A percentile compares a stretch with the other conserved stretches of the same genome.
Evolutionary conservation across 2,888 invertebrate species (phyloP).

Genomic region (Caradrina clavipalpis): DNA sequence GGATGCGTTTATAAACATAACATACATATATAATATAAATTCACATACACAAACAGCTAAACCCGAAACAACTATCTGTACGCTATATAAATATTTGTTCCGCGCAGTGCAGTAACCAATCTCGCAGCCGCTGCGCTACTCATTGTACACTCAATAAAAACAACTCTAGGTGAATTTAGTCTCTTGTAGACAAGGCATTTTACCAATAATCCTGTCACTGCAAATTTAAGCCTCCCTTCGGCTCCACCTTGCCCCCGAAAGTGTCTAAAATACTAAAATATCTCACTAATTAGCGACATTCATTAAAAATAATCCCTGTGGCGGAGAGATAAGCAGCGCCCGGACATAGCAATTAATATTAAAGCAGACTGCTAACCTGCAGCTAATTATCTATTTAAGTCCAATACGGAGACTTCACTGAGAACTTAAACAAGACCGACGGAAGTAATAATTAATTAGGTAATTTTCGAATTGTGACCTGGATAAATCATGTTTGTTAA

Average conservation of each 20-base stretch:
- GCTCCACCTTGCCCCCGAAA: neutral
- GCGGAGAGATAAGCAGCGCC: slow-evolving; percentile 16
- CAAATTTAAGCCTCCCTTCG: neutral
- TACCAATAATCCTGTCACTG: neutral
- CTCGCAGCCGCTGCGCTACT: too few species aligned
- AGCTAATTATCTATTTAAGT: slow-evolving; percentile 25
- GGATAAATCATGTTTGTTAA: too few species aligned
- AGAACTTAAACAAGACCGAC: neutral
- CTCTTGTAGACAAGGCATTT: neutral
- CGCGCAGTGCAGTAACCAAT: too few species aligned
- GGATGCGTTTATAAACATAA: too few species aligned
- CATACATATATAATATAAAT: too few species aligned
- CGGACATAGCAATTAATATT: slow-evolving; percentile 37
- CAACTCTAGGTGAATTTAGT: neutral
- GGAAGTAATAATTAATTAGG: neutral
- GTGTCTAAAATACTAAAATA: slow-evolving; percentile 18
- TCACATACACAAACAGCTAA: too few species aligned
- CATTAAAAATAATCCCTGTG: slow-evolving; percentile 31
- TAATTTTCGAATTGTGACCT: too few species aligned
- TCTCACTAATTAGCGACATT: slow-evolving; percentile 39
- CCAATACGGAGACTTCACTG: slow-evolving; percentile 1
- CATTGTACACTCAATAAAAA: neutral
- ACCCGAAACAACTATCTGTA: too few species aligned
- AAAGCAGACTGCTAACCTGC: slow-evolving; percentile 10
- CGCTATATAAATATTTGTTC: too few species aligned